Conservation (phyloP, 1,140 invertebrate species). For the Drosophila nasuta region DNA sequence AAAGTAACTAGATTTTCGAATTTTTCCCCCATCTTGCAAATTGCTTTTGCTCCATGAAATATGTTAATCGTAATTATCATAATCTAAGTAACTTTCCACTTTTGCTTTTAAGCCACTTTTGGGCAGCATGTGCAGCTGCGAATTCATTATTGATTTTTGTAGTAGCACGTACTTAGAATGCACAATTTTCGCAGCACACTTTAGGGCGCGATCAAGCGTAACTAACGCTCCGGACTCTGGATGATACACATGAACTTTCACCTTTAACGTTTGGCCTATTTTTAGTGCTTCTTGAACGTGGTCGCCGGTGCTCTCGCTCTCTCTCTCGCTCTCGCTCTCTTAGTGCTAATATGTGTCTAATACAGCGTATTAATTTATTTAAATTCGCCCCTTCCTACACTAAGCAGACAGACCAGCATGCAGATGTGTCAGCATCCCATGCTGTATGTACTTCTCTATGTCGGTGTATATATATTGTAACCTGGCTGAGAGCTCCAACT, state of each 20-base stretch:
- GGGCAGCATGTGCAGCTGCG: no score
- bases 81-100: slow-evolving; percentile 20
- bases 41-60: slow-evolving; percentile 62
- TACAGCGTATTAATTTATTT: slow-evolving; percentile 80
- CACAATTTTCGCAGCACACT: slow-evolving; percentile 23
- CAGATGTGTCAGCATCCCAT: slow-evolving; percentile 33
- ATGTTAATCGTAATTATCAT: slow-evolving; percentile 51
- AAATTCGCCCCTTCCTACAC: slow-evolving; percentile 56
- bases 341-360: slow-evolving; percentile 77
- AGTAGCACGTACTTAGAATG: not conserved
- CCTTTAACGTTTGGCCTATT: slow-evolving; percentile 74
- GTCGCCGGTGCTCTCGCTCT: slow-evolving; percentile 10
- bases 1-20: not conserved
- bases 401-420: slow-evolving; percentile 11
- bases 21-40: not conserved
- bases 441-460: not conserved
- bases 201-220: slow-evolving; percentile 56
- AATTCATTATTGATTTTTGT: slow-evolving; percentile 67
- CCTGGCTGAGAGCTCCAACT: slow-evolving; percentile 38
- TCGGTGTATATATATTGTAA: not conserved
- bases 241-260: slow-evolving; percentile 65
- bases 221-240: slow-evolving; percentile 56
- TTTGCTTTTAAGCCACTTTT: slow-evolving; percentile 27
- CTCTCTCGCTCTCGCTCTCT: not conserved
- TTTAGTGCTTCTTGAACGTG: slow-evolving; percentile 51